These are phyloP conservation scores for Euthynnus affinis DNA, from an alignment of 2,797 vertebrate genomes.

Conservation along the genomic window DNA sequence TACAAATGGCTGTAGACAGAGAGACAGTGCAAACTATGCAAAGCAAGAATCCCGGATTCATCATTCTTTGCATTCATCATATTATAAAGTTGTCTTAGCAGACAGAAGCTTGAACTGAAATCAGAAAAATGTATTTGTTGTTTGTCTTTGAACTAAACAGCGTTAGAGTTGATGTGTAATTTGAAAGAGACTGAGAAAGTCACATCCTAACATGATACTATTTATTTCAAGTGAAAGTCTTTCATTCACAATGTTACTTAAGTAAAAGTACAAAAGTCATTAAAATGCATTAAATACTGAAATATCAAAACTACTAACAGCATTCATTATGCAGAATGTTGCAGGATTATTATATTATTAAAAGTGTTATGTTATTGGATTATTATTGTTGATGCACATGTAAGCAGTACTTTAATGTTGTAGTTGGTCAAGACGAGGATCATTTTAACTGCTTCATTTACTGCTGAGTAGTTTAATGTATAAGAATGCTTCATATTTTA, in stretches of 20 bases:
- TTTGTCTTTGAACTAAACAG: conserved; percentile 39
- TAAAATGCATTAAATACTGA: no score
- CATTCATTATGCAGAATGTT: no score
- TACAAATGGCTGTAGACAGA: conserved; percentile 74
- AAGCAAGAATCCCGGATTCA: conserved; percentile 67
- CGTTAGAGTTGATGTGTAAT: conserved; percentile 13
- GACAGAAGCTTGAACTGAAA: conserved; percentile 22
- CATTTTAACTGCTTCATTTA: no score
- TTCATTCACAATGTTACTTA: neutral
- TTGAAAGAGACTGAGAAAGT: neutral
- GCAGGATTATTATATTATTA: no score
- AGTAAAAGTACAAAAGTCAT: no score
- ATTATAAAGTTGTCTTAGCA: conserved; percentile 19
- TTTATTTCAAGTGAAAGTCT: neutral
- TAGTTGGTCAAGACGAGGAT: no score
- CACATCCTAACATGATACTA: neutral
- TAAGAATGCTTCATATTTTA: no score
- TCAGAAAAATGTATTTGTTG: conserved; percentile 13
- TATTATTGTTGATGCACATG: no score
- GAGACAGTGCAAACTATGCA: conserved; percentile 56
- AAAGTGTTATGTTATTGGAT: no score
- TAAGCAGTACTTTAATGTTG: no score
- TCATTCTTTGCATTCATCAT: conserved; percentile 47
- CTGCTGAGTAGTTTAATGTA: no score
- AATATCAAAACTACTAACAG: no score